Evolutionary conservation across 2,888 invertebrate species (phyloP), one percentile per base, ranked within the genome.

Genomic region (Stegophylla sp.): DNA sequence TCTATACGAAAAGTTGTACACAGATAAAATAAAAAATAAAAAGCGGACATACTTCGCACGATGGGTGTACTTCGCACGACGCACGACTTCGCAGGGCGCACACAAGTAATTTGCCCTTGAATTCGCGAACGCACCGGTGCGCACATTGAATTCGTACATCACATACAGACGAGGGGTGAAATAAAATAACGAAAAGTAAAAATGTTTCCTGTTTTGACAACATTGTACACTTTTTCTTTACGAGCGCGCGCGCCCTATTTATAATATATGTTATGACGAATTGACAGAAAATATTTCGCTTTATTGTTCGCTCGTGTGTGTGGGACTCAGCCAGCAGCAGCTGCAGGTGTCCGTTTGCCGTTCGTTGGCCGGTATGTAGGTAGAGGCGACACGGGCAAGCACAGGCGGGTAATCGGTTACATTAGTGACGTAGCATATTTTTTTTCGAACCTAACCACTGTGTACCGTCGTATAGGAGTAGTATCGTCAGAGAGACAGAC

Each of bases 371-470:
- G 34, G 17, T 66, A 48, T 26, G 23, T 48, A 15, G 13, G 12
- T 17, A 45, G 45, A n/a, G n/a, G 20, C 56, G 34, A 1, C 17
- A 17, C 56, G 34, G 34, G 34, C 34, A 34, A 7, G 34, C 34
- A 34, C 4, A 4, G 26, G 48, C 7, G 13, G 23, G 41, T 41
- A 75, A 75, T 75, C 75, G 26, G 51, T 64, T 51, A 64, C 51
- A 75, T 51, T 34, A 26, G 13, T 79, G 79, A 79, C 79, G 48
- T 79, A 61, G 79, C 79, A 61, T 23, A 71, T 69, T 71, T n/a
- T n/a, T 69, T 74, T 64, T 26, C 34, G 23, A 41, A 23, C 41
- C 43, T 34, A 7, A 5, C 34, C 34, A 34, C 34, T n/a, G n/a
- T n/a, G n/a, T n/a, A n/a, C n/a, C n/a, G n/a, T n/a, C n/a, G n/a